phyloP scores from a whole-genome alignment of 2,888 invertebrate species.

The Phaonia tiefii region DNA sequence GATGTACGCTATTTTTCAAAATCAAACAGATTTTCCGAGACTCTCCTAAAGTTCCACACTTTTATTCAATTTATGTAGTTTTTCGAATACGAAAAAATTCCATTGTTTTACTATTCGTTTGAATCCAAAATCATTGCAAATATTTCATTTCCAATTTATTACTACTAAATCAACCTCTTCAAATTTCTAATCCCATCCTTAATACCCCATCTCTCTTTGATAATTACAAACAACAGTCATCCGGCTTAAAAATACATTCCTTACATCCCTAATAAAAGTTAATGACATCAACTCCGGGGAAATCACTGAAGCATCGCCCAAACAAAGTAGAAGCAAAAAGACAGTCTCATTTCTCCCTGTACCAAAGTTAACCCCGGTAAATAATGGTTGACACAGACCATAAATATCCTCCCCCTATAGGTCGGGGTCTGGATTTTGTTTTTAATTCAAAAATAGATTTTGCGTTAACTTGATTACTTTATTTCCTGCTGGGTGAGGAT shows the following conservation, averaged over 20 bases:
- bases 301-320: background rate
- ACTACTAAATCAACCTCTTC: slow-evolving; percentile 1
- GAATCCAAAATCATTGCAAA: too few relatives aligned
- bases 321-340: background rate
- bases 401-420: slow-evolving; percentile 25
- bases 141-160: slow-evolving; percentile 25
- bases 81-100: too few relatives aligned
- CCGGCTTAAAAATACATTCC: background rate
- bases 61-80: too few relatives aligned
- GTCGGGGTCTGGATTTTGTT: background rate
- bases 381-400: slow-evolving; percentile 31
- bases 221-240: slow-evolving; percentile 18
- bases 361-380: background rate
- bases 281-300: slow-evolving; percentile 6
- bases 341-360: slow-evolving; percentile 2
- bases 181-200: slow-evolving; percentile 3
- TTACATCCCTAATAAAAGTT: slow-evolving; percentile 42
- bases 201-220: background rate
- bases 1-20: too few relatives aligned
- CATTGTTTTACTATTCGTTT: too few relatives aligned
- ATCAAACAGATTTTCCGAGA: too few relatives aligned
- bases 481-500: slow-evolving; percentile 36
- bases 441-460: slow-evolving; percentile 38
- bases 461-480: slow-evolving; percentile 66
- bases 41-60: too few relatives aligned